These are phyloP conservation scores for Crepidodera aurea DNA, from an alignment of 2,888 invertebrate species.

Conservation along the genomic window DNA sequence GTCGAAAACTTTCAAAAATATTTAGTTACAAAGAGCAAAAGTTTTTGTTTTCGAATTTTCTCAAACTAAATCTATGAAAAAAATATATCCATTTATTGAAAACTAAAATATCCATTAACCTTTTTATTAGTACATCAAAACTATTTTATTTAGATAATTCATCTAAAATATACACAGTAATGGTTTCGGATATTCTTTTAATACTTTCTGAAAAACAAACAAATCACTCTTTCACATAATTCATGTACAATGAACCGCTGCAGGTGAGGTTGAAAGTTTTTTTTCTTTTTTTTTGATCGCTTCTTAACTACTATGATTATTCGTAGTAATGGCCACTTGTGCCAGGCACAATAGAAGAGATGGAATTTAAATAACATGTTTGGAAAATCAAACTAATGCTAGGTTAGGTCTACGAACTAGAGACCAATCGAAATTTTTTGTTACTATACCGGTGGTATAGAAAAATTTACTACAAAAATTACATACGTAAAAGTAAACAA, in stretches of 20 bases:
- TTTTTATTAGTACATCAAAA: too few species aligned
- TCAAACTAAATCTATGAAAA: too few species aligned
- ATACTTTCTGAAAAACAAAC: constrained; percentile 38
- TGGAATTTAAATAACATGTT: constrained; percentile 61
- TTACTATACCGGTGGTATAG: too few species aligned
- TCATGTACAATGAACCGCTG: constrained; percentile 49
- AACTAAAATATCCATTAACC: too few species aligned
- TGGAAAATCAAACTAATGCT: constrained; percentile 59
- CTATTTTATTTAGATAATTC: too few species aligned
- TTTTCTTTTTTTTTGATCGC: constrained; percentile 45
- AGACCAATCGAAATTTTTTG: not conserved
- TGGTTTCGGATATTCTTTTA: not conserved
- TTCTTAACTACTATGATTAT: constrained; percentile 56
- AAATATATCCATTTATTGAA: too few species aligned
- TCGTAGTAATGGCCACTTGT: constrained; percentile 58
- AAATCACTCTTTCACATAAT: constrained; percentile 45
- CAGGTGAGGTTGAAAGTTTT: constrained; percentile 44
- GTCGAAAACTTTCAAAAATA: too few species aligned
- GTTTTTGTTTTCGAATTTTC: too few species aligned
- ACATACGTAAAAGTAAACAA: too few species aligned
- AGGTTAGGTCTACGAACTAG: constrained; percentile 39
- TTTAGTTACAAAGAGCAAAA: too few species aligned
- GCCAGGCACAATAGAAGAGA: constrained; percentile 59
- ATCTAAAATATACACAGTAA: too few species aligned
- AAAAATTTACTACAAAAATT: too few species aligned